Conservation (phyloP, 2,888 invertebrate genomes). For the Bibio marci region DNA sequence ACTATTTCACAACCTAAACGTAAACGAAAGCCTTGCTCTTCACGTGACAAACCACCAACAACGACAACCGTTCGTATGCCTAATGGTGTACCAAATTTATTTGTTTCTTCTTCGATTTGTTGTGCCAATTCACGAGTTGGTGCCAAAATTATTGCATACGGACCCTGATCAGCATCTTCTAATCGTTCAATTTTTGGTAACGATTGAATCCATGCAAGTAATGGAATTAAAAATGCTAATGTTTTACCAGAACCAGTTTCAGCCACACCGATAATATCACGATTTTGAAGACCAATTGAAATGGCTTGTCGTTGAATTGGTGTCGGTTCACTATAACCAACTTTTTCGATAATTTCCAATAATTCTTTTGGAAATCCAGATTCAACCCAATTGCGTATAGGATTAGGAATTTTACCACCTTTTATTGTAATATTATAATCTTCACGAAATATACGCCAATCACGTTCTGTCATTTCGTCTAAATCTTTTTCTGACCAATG, state of each 20-base stretch:
- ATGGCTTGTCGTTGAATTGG: constrained; percentile 99
- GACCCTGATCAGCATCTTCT: constrained; percentile 86
- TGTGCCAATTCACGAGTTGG: constrained; percentile 99
- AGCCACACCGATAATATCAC: constrained; percentile 97
- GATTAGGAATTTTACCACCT: constrained; percentile 93
- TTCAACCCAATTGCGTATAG: constrained; percentile 90
- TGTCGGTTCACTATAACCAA: constrained; percentile 95
- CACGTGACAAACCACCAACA: constrained; percentile 94
- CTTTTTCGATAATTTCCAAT: constrained; percentile 81
- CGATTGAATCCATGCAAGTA: constrained; percentile 95
- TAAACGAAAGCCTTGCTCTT: constrained; percentile 95
- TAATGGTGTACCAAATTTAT: constrained; percentile 86
- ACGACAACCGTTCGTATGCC: constrained; percentile 91
- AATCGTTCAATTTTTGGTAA: constrained; percentile 87
- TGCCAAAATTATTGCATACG: constrained; percentile 96
- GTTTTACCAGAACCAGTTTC: constrained; percentile 99
- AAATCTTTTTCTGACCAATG: constrained; percentile 95
- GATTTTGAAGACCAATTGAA: constrained; percentile 87
- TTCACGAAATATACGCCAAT: constrained; percentile 99
- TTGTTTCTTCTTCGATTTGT: constrained; percentile 98
- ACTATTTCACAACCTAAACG: constrained; percentile 98
- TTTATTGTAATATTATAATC: constrained; percentile 98
- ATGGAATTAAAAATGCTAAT: constrained; percentile 90
- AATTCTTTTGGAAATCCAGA: constrained; percentile 78
- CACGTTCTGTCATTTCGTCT: constrained; percentile 94